Percentiles rank a stretch among this genome's conserved stretches.
Evolutionary conservation across 35 echinoderm and acorn worm species (phyloP).

Genomic region (Strongylocentrotus purpuratus): DNA sequence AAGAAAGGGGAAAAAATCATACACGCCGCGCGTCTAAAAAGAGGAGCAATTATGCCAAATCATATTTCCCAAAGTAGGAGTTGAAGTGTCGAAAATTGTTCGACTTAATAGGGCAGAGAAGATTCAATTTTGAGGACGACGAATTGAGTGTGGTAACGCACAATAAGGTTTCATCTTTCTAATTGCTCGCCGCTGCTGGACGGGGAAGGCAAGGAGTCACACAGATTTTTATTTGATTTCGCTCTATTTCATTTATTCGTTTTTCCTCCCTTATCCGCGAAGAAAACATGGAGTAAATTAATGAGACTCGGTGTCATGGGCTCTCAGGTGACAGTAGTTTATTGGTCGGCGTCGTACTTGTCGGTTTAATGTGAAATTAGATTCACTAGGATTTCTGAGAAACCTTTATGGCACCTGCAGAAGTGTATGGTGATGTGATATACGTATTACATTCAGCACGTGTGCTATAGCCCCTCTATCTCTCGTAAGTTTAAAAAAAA

Average conservation of each 20-base stretch:
- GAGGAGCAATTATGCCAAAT: conserved; percentile 47
- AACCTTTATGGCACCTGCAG: neutral
- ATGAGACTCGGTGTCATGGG: neutral
- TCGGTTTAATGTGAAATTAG: conserved; percentile 18
- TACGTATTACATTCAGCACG: neutral
- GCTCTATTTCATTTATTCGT: neutral
- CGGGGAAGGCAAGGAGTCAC: neutral
- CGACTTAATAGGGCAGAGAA: conserved; percentile 9
- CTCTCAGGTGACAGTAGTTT: neutral
- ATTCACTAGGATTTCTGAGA: neutral
- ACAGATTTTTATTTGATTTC: conserved; percentile 14
- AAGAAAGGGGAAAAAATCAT: neutral
- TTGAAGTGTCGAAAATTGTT: conserved; percentile 35
- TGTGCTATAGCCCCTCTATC: neutral
- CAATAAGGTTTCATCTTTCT: conserved; percentile 48
- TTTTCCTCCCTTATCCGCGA: neutral
- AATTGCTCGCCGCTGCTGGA: conserved; percentile 30
- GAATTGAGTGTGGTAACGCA: neutral
- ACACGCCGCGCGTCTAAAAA: neutral
- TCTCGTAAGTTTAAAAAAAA: neutral
- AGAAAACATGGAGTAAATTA: conserved; percentile 12
- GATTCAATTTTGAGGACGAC: conserved; percentile 36
- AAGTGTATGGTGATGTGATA: neutral
- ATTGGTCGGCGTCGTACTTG: neutral
- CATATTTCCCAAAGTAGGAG: conserved; percentile 42